Evolutionary conservation across 2,113 vertebrate genomes (phyloP), one percentile per base, ranked within the genome.

Genomic region (Benitochromis conjunctus): DNA sequence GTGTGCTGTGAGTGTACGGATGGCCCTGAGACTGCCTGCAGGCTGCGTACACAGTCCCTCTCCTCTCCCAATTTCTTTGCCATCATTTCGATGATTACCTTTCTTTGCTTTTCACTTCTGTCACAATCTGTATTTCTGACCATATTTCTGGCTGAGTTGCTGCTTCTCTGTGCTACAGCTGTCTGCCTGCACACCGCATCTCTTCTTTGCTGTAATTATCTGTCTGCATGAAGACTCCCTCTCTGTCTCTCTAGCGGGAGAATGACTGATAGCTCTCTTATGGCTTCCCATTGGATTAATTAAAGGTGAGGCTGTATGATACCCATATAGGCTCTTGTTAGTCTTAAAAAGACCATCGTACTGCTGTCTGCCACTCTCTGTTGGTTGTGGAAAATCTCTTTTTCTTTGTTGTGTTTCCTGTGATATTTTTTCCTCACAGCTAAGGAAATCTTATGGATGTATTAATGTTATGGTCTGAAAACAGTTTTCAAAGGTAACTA

Each of bases 241-340:
- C 38, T 86, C 80, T 21, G n/a, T 56, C 77, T 86, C 55, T 89
- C 83, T 46, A 46, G 77, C 38, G 66, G 34, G 18, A 12, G 29
- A 21, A 21, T 66, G 84, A 60, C 64, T 80, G 82, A 89, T 79
- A 66, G 56, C 81, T 82, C 62, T 89, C 74, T 84, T 62, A 71
- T 85, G 78, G 82, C 88, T 85, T 79, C 81, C 80, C 55, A 71
- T 36, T 82, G 84, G 79, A 85, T 86, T 90, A 88, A 92, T 90
- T 92, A 91, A 92, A 91, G 91, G 83, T 90, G 81, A 77, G 85
- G 77, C 46, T 48, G 60, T 64, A 51, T 24, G 55, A 83, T 41
- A 21, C 48, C 43, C 24, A 21, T 24, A 48, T 36, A 43, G 31
- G 76, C 79, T 82, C 21, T 9, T 64, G 60, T 43, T 16, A 14